Percentiles rank a stretch among this genome's conserved stretches.
Evolutionary conservation across 2,113 vertebrate species (phyloP).

Genomic region (Leptosomus discolor): DNA sequence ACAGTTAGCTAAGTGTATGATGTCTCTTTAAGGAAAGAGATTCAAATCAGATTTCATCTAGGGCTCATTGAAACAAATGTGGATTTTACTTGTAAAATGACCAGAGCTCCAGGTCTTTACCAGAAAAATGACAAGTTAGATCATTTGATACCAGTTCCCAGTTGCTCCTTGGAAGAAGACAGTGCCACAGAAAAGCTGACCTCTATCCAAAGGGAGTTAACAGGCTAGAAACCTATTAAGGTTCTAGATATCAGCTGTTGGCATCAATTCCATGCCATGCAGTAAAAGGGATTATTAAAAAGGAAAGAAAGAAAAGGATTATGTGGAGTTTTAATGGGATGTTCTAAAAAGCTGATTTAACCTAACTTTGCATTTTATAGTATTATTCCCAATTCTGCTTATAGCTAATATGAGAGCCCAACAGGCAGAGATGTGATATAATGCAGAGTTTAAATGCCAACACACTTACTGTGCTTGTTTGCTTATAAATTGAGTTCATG

Average conservation of each 20-base stretch:
- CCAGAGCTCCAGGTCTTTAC: background rate
- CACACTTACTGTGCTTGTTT: background rate
- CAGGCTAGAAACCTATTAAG: background rate
- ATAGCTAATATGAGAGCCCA: background rate
- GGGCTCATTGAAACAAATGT: background rate
- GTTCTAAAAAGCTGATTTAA: background rate
- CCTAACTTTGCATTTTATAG: background rate
- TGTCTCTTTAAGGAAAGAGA: conserved; percentile 55
- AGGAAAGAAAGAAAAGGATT: background rate
- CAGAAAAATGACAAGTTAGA: background rate
- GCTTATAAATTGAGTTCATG: background rate
- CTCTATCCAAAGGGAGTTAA: background rate
- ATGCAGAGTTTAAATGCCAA: background rate
- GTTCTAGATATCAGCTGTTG: background rate
- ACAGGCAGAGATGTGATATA: background rate
- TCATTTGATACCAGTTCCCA: background rate
- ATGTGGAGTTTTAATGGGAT: background rate
- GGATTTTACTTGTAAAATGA: conserved; percentile 1
- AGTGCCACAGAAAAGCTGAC: background rate
- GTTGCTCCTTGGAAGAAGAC: background rate
- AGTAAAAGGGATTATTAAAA: background rate
- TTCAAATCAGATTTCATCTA: conserved; percentile 1
- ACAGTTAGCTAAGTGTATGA: conserved; percentile 32
- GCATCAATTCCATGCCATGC: background rate
- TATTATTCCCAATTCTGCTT: background rate